Conservation (phyloP, 2,888 invertebrate genomes). For the Apamea crenata region DNA sequence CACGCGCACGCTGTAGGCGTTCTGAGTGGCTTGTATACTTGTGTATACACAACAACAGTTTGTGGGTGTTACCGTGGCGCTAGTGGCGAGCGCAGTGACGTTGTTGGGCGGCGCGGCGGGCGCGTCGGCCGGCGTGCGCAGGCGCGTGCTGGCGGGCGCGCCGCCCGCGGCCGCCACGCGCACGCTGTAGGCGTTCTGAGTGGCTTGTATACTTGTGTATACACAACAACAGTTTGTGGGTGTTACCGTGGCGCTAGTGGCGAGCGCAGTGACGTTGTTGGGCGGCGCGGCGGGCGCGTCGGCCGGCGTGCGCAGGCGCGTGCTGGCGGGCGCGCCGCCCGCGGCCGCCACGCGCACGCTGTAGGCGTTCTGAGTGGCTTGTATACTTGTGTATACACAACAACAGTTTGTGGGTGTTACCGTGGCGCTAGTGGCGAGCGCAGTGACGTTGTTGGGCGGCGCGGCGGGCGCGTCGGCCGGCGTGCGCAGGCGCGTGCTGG, state of each 20-base stretch:
- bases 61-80: slow-evolving; percentile 92
- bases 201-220: too few relatives aligned
- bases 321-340: slow-evolving; percentile 71
- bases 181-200: slow-evolving; percentile 92
- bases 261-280: slow-evolving; percentile 95
- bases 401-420: slow-evolving; percentile 80
- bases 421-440: slow-evolving; percentile 95
- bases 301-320: slow-evolving; percentile 91
- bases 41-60: too few relatives aligned
- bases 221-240: too few relatives aligned
- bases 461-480: slow-evolving; percentile 96
- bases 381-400: too few relatives aligned
- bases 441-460: slow-evolving; percentile 96
- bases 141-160: slow-evolving; percentile 59
- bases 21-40: too few relatives aligned
- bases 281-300: slow-evolving; percentile 97
- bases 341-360: slow-evolving; percentile 93
- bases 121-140: slow-evolving; percentile 93
- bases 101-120: slow-evolving; percentile 97
- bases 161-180: slow-evolving; percentile 92
- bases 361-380: slow-evolving; percentile 87
- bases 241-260: slow-evolving; percentile 94
- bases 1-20: slow-evolving; percentile 93
- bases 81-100: slow-evolving; percentile 95
- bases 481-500: slow-evolving; percentile 85